Evolutionary conservation across 2,113 vertebrate genomes (phyloP), one percentile per base, ranked within the genome.

Genomic region (Ranitomeya variabilis): DNA sequence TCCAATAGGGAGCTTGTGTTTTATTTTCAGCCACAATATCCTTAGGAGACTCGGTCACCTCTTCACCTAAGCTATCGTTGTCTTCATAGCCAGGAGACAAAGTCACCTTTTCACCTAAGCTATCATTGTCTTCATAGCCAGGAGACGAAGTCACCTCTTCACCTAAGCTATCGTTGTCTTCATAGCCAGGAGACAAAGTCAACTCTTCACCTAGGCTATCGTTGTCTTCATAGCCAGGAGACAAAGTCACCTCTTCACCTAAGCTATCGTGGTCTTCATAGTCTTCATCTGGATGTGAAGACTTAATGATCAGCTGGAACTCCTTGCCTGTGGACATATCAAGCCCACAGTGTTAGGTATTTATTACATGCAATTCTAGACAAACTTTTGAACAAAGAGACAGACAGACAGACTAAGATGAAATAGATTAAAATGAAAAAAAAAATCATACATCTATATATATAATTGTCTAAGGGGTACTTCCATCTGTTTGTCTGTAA

Each of bases 241-340:
- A 26, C 67, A 8, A 64, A 8, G 89, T 51, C 2, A 83, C 88
- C 11, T 85, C 90, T 86, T 88, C 82, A 12, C n/a, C 5, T 80
- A 83, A 76, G 6, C 59, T 83, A n/a, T 45, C 66, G 66, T 90
- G 86, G 74, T 91, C 23, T 9, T 85, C 82, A 23, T 59, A 89
- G 19, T 90, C 89, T 88, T 74, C 91, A 80, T 93, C 94, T 51
- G 93, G 91, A 86, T 95, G 94, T 92, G 92, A 8, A 21, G 94
- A 91, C 88, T 92, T 94, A 23, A 95, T 93, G 8, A 94, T 91
- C n/a, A 94, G 86, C 81, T 92, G 93, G 89, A 93, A 93, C 79
- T 94, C 93, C 89, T 93, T 90, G 59, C 93, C 95, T 95, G 45
- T 51, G 2, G 51, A 55, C 10, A 26, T 64, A n/a, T 52, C 8